Base-by-base conservation (phyloP, 2,888 invertebrate species). In the Euproctis similis region DNA sequence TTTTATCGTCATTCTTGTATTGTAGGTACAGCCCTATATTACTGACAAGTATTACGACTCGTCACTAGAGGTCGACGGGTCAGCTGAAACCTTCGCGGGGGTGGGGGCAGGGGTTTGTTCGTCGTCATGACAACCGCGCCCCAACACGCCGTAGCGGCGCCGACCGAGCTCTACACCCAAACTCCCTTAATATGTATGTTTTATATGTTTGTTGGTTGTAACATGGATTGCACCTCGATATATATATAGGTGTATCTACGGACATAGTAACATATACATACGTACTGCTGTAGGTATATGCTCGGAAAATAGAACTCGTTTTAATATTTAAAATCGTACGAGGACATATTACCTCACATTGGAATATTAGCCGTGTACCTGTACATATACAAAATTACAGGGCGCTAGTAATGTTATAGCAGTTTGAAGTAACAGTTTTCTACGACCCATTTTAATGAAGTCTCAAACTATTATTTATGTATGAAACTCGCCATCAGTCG, bases 61-160 rank as follows among this genome's bases (percentile, higher is more conserved):
- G 64, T 74, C 77, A 71, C 65, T 67, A 65, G 71, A 74, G 77
- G 77, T 76, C 77, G 77, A 40, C 70, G 70, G 80, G 80, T 81
- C 80, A 80, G 75, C 72, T 73, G 72, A 67, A 68, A 61, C 44
- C 39, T 43, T n/a, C n/a, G n/a, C 40, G 52, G 45, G 46, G 51
- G 42, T 55, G 54, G 61, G 55, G 53, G 64, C 42, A 53, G 47
- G 50, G 57, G 48, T 47, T 54, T 53, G 51, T 46, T 51, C 41
- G 75, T 81, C 51, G 52, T 59, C 65, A 75, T 75, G 62, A 56
- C 61, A 61, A 81, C 78, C 55, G 67, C 61, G 72, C 75, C 77
- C 78, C 70, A 81, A 82, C 82, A 81, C 82, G 81, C 72, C 82
- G 71, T 52, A 55, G 63, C 66, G 81, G 81, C 82, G 82, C 82